These are phyloP conservation scores for Lycocerus yunnanus DNA, from an alignment of 2,888 invertebrate species.

Conservation along the genomic window DNA sequence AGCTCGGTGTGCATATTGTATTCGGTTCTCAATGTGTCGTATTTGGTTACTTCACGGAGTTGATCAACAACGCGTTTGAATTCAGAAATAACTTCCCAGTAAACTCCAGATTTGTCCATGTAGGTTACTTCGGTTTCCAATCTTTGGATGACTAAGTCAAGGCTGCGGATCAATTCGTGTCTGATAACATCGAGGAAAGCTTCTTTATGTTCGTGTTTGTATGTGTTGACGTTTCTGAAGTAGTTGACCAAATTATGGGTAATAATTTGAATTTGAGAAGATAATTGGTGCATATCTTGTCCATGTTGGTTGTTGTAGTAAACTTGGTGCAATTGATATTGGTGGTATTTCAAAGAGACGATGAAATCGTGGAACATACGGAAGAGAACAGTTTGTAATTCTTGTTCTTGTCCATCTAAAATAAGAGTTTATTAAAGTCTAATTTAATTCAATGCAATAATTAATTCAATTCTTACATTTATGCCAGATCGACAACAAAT, in stretches of 20 bases:
- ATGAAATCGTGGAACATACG: constrained; percentile 12
- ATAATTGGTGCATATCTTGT: constrained; percentile 4
- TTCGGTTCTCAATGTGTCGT: not conserved
- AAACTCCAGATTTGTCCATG: not conserved
- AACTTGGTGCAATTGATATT: constrained; percentile 13
- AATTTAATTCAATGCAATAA: not conserved
- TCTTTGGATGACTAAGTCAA: constrained; percentile 3
- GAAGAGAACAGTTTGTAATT: not conserved
- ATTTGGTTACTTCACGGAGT: not conserved
- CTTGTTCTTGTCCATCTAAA: not conserved
- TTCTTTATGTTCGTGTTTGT: constrained; percentile 6
- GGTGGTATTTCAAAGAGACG: constrained; percentile 6
- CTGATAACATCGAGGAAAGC: not conserved
- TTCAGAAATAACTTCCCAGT: not conserved
- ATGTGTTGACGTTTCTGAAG: constrained; percentile 9
- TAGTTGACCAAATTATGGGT: constrained; percentile 14
- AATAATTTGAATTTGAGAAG: constrained; percentile 12
- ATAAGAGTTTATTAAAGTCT: not conserved
- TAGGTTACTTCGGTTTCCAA: constrained; percentile 7
- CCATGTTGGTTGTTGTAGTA: constrained; percentile 7
- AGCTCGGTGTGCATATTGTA: not conserved
- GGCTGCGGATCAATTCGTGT: not conserved
- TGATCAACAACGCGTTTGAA: not conserved
- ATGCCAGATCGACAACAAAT: not conserved
- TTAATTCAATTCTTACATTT: not conserved